Evolutionary conservation across 2,113 vertebrate genomes (phyloP).

Genomic region (Noturus placidus): DNA sequence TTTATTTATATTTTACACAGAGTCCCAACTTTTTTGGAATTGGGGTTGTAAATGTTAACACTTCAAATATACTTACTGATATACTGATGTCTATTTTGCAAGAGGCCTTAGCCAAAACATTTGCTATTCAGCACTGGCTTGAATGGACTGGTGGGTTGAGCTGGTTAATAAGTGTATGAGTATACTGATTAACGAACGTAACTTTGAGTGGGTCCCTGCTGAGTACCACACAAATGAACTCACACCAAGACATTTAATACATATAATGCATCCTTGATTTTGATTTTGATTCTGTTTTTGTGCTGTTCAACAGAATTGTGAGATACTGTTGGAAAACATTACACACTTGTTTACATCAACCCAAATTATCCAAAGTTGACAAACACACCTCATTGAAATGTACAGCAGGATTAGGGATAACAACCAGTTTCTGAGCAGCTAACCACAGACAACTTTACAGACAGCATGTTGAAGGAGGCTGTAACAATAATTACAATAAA

Average conservation of each 20-base stretch:
- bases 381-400: neutral
- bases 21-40: no score
- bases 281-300: neutral
- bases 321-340: neutral
- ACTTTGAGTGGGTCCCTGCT: neutral
- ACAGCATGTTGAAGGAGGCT: neutral
- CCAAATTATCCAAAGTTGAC: neutral
- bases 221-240: neutral
- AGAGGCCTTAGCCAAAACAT: neutral
- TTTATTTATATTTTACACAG: no score
- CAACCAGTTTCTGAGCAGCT: neutral
- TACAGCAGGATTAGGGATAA: slow-evolving; percentile 1
- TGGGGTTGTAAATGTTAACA: neutral
- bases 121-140: neutral
- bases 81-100: neutral
- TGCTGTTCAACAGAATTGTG: neutral
- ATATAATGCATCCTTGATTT: neutral
- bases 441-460: slow-evolving; percentile 12
- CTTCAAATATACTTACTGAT: neutral
- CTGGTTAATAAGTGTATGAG: slow-evolving; percentile 17
- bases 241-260: neutral
- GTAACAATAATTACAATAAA: slow-evolving; percentile 10
- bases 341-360: neutral
- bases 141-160: neutral
- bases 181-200: slow-evolving; percentile 18